Conservation (phyloP, 64 coral and sea anemone species). For the Actinia equina region DNA sequence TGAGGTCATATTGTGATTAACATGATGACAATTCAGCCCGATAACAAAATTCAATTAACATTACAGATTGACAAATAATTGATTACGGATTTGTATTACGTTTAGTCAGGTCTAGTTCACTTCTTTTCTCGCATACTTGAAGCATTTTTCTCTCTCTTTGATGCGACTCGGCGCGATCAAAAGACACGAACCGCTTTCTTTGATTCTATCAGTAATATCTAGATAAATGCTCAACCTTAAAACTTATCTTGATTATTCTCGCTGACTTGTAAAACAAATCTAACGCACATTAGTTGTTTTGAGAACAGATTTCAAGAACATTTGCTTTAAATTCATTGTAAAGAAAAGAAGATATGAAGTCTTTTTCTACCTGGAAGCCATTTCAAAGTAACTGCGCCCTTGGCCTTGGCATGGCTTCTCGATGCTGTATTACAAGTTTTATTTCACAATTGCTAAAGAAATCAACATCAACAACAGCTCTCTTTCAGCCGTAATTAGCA, state of each 20-base stretch:
- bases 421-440: no score
- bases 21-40: not conserved
- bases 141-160: not conserved
- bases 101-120: not conserved
- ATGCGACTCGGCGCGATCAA: not conserved
- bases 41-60: conserved; percentile 17
- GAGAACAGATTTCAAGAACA: no score
- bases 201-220: not conserved
- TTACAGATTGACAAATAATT: conserved; percentile 7
- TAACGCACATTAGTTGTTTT: no score
- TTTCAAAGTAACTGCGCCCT: no score
- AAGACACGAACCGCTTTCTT: not conserved
- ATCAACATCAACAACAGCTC: no score
- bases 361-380: no score
- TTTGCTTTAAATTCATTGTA: no score
- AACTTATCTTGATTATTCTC: not conserved
- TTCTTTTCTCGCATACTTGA: not conserved
- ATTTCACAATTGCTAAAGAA: no score
- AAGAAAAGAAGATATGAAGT: no score
- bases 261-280: no score
- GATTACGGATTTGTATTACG: not conserved
- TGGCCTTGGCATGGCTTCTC: no score
- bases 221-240: not conserved
- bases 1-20: not conserved
- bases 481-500: no score